phyloP scores from a whole-genome alignment of 2,888 invertebrate genomes.

The Platycnemis pennipes region DNA sequence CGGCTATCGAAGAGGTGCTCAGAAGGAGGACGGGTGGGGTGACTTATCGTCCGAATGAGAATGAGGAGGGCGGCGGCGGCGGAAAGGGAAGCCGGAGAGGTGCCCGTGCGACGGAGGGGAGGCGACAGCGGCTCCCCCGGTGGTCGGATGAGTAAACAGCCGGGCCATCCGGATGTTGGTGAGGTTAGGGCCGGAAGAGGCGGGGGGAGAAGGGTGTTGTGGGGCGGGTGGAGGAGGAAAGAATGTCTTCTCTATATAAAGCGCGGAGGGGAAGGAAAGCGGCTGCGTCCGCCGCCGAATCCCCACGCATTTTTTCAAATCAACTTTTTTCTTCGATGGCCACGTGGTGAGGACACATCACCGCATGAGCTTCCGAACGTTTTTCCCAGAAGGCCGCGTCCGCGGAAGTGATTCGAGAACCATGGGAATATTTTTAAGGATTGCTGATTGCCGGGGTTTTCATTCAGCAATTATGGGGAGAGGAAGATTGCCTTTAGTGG shows the following conservation, averaged over 20 bases:
- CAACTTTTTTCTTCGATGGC: neutral
- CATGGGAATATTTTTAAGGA: neutral
- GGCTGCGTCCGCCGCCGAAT: slow-evolving; percentile 8
- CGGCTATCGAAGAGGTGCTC: neutral
- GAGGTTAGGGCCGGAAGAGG: slow-evolving; percentile 53
- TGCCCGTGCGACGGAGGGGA: neutral
- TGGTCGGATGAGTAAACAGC: slow-evolving; percentile 21
- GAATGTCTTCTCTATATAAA: neutral
- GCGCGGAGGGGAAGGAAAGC: slow-evolving; percentile 3
- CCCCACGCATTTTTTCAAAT: neutral
- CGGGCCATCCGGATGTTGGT: slow-evolving; percentile 44
- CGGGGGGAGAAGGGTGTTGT: neutral
- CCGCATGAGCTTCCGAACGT: neutral
- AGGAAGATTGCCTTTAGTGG: too few species aligned
- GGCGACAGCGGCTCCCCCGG: slow-evolving; percentile 5
- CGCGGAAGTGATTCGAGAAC: neutral
- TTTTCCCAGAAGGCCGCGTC: neutral
- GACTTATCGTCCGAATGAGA: slow-evolving; percentile 15
- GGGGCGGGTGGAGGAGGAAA: neutral
- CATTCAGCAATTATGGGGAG: too few species aligned
- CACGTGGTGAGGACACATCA: slow-evolving; percentile 15
- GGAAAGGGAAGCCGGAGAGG: neutral
- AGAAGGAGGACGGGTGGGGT: neutral
- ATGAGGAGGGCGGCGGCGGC: slow-evolving; percentile 35
- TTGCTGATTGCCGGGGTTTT: neutral